Base-by-base conservation (phyloP, 2,888 invertebrate species). In the Leptopilina drosophilae region DNA sequence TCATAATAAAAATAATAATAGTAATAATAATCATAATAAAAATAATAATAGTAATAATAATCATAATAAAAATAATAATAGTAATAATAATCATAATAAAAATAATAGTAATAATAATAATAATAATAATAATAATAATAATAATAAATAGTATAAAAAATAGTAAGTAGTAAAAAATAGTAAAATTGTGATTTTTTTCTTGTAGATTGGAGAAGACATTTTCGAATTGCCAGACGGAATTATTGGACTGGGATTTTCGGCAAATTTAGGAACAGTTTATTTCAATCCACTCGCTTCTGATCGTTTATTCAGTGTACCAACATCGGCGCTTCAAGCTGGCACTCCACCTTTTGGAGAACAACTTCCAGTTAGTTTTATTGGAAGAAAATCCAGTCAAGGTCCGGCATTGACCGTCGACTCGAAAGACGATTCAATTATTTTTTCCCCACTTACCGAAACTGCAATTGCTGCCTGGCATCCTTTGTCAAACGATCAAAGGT, bases 381-480 rank as follows among this genome's bases (percentile, higher is more conserved):
- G 97, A 0, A 95, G 95, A 87, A 97, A 97, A 91, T 96, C 97
- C 0, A 97, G 97, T 0, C 97, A 97, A 90, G 97, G 97, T 5
- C 93, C 97, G 8, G 96, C 95, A 0, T 88, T 97, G 26, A 94
- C 95, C 0, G 94, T 96, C 0, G 95, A 96, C 83, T 95, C 95
- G 0, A 92, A 93, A 0, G 96, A 96, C 84, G 95, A 96, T 81
- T 95, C 95, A 59, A 93, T 97, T 78, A 93, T 95, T 84, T 97
- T 97, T 91, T 95, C 96, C 82, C 97, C 97, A 0, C 92, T 97
- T 73, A 94, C 95, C 0, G 97, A 97, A 92, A 96, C 96, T 0
- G 96, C 97, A 0, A 92, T 97, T 14, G 96, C 96, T 2, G 93
- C 95, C 1, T 97, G 96, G 96, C 95, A 96, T 86, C 97, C 97